Percentiles rank a stretch among this genome's conserved stretches.
These are phyloP conservation scores for Aphidius ervi DNA, from an alignment of 1,140 invertebrate genomes.

Conservation along the genomic window DNA sequence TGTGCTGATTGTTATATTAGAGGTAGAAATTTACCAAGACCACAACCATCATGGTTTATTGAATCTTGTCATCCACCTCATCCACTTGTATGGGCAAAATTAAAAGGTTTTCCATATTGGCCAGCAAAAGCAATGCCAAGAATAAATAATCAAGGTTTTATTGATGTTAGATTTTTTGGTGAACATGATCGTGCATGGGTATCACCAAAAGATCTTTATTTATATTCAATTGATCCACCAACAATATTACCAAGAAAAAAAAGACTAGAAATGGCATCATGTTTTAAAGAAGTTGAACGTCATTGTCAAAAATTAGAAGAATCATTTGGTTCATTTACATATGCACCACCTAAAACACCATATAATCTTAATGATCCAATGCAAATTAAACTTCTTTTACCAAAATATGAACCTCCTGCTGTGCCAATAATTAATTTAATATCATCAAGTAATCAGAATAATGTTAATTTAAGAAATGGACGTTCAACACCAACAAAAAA, in stretches of 20 bases:
- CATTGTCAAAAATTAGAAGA: slow-evolving; percentile 44
- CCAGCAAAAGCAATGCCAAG: slow-evolving; percentile 86
- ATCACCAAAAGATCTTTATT: slow-evolving; percentile 74
- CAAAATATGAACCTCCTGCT: slow-evolving; percentile 51
- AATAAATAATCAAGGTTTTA: slow-evolving; percentile 63
- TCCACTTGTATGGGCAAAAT: slow-evolving; percentile 84
- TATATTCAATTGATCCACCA: slow-evolving; percentile 69
- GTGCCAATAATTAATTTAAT: neutral
- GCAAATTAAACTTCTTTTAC: slow-evolving; percentile 67
- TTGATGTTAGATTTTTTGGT: slow-evolving; percentile 92
- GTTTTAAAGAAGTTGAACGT: slow-evolving; percentile 55
- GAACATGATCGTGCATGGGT: slow-evolving; percentile 92
- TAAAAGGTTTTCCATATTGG: slow-evolving; percentile 94
- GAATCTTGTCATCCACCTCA: slow-evolving; percentile 87
- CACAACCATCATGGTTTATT: slow-evolving; percentile 80
- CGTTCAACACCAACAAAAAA: no score
- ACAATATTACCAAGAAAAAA: slow-evolving; percentile 59
- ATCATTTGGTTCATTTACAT: slow-evolving; percentile 71
- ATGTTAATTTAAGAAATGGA: no score
- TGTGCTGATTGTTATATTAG: slow-evolving; percentile 84
- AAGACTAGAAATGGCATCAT: slow-evolving; percentile 60
- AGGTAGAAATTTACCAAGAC: slow-evolving; percentile 70
- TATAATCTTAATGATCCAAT: slow-evolving; percentile 67
- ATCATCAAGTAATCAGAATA: no score
- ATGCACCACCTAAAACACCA: slow-evolving; percentile 67